Evolutionary conservation across 1,140 invertebrate genomes (phyloP), one percentile per base, ranked within the genome.

Genomic region (Physella acuta): DNA sequence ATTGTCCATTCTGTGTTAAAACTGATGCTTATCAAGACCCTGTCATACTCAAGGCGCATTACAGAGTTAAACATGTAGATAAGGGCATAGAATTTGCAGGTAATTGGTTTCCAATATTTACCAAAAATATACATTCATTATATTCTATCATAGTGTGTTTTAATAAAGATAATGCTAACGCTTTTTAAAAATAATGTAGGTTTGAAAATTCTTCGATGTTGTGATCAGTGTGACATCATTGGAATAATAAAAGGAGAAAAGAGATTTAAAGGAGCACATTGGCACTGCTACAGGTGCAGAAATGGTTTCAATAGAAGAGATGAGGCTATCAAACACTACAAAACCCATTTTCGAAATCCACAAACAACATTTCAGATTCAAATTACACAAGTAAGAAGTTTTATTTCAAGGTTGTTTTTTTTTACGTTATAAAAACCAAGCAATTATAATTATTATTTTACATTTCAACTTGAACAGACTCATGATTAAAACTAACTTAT

Each of bases 81-180:
- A 85, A 85, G 73, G 84, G 84, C 44, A 82, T 85, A 70, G 84
- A 85, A 55, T 85, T 85, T 80, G 84, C 82, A 72, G 84, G 84
- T 85, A 75, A n/a, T n/a, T n/a, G n/a, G n/a, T n/a, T n/a, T n/a
- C n/a, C n/a, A n/a, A n/a, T n/a, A n/a, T n/a, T n/a, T n/a, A n/a
- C n/a, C n/a, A n/a, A n/a, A n/a, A n/a, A n/a, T n/a, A n/a, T n/a
- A n/a, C n/a, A n/a, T n/a, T n/a, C n/a, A n/a, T n/a, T n/a, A n/a
- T n/a, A n/a, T n/a, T n/a, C n/a, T n/a, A n/a, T n/a, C n/a, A n/a
- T n/a, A n/a, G n/a, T n/a, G n/a, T n/a, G n/a, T n/a, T n/a, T n/a
- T n/a, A n/a, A n/a, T n/a, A n/a, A n/a, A n/a, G n/a, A n/a, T n/a
- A n/a, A n/a, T n/a, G n/a, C n/a, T n/a, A n/a, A n/a, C n/a, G n/a